A percentile compares a stretch with the other conserved stretches of the same genome.
Conservation (phyloP, 2,888 invertebrate genomes). For the Dendrolimus pini region DNA sequence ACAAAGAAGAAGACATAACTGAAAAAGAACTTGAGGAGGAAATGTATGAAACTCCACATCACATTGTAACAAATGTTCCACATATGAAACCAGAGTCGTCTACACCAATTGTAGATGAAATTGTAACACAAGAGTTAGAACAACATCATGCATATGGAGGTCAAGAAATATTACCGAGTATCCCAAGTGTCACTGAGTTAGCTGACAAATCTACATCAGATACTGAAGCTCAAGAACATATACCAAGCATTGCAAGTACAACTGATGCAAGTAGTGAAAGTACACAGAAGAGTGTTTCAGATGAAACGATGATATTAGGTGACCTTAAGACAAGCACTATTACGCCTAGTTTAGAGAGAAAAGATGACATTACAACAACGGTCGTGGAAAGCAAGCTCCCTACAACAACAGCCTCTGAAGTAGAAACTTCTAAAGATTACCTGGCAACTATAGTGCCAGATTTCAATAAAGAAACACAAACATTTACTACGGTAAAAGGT, state of each 20-base stretch:
- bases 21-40: not conserved
- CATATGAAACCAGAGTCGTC: no score
- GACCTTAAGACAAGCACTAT: not conserved
- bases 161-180: not conserved
- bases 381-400: not conserved
- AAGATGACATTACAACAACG: not conserved
- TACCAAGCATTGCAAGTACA: not conserved
- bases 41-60: not conserved
- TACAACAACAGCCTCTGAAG: constrained; percentile 2
- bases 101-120: not conserved
- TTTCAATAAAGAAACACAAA: not conserved
- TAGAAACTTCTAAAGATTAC: not conserved
- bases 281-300: not conserved
- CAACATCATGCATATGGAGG: not conserved
- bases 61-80: not conserved
- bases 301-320: not conserved
- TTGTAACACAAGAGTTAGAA: not conserved
- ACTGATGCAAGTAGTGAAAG: not conserved
- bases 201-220: not conserved
- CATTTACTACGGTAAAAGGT: not conserved
- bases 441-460: not conserved
- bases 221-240: not conserved
- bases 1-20: not conserved
- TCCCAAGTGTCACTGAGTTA: not conserved
- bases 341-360: not conserved